A percentile compares a stretch with the other conserved stretches of the same genome.
These are phyloP conservation scores for Podarcis muralis DNA, from an alignment of 2,113 vertebrate genomes.

Conservation along the genomic window DNA sequence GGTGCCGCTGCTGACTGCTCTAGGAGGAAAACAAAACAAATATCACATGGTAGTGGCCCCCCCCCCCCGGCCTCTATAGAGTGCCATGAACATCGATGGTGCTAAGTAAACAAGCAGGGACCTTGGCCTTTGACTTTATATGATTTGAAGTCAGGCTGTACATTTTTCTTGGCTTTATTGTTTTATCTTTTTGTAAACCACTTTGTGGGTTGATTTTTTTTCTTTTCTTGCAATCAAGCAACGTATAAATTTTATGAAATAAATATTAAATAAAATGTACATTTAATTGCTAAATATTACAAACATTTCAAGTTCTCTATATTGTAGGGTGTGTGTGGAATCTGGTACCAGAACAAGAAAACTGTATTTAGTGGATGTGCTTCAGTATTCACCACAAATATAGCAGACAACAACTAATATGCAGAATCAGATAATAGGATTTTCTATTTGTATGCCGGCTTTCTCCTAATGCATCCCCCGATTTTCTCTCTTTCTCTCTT, in stretches of 20 bases:
- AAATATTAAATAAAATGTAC: too few relatives aligned
- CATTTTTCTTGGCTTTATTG: too few relatives aligned
- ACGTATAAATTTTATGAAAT: too few relatives aligned
- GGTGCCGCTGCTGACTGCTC: neutral
- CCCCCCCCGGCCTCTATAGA: neutral
- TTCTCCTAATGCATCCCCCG: neutral
- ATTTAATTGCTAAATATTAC: neutral
- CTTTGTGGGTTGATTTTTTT: too few relatives aligned
- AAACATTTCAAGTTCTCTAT: neutral
- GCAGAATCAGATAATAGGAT: neutral
- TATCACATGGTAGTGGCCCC: too few relatives aligned
- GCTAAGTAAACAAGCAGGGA: neutral
- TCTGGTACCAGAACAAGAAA: neutral
- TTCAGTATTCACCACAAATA: neutral
- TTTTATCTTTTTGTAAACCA: too few relatives aligned
- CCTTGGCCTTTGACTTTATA: neutral
- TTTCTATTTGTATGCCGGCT: neutral
- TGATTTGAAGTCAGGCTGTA: too few relatives aligned
- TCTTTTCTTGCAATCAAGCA: too few relatives aligned
- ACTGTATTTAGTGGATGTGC: too few relatives aligned
- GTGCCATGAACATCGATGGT: neutral
- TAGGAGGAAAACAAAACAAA: neutral
- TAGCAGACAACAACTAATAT: neutral
- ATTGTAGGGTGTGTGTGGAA: neutral
- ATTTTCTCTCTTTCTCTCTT: neutral